Evolutionary conservation across 1,140 invertebrate genomes (phyloP), one percentile per base, ranked within the genome.

Genomic region (Papilio polytes): DNA sequence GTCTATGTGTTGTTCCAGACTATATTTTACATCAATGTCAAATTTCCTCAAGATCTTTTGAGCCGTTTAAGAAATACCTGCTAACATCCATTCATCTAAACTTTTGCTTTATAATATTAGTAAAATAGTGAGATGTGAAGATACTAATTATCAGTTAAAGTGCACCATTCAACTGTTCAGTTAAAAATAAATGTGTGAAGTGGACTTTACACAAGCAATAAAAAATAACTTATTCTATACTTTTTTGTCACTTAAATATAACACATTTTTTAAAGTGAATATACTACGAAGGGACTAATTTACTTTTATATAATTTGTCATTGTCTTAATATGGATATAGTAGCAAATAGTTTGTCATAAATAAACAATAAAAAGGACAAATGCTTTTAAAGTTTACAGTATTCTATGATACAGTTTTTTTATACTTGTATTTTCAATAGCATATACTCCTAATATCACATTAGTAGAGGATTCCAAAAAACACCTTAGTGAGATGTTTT

Each of bases 381-480:
- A 56, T 63, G 20, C 9, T 70, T 66, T 13, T 70, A n/a, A n/a
- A n/a, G n/a, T 15, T 70, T 70, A 31, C 12, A 70, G 10, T 59
- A 22, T 31, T 63, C 9, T 15, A 59, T 48, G 48, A 15, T 63
- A 78, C 48, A 76, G 48, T 26, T 76, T 76, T 74, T 20, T 74
- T n/a, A 9, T 53, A 46, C 74, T 76, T 56, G 48, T 51, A 78
- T 78, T 46, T n/a, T 63, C 56, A 78, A 78, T 44, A 3, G 26
- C 56, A 66, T 82, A 83, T 86, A 88, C 89, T 83, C 81, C 89
- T 89, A 92, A 89, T 93, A 93, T 94, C 93, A 93, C 92, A 93
- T 84, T 89, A 87, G 84, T 84, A 91, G 72, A 86, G 84, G 84
- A 89, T 84, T 86, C 81, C 20, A 36, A 26, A 44, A 78, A 44